Conservation (phyloP, 1,140 invertebrate species). For the Phthorimaea operculella region DNA sequence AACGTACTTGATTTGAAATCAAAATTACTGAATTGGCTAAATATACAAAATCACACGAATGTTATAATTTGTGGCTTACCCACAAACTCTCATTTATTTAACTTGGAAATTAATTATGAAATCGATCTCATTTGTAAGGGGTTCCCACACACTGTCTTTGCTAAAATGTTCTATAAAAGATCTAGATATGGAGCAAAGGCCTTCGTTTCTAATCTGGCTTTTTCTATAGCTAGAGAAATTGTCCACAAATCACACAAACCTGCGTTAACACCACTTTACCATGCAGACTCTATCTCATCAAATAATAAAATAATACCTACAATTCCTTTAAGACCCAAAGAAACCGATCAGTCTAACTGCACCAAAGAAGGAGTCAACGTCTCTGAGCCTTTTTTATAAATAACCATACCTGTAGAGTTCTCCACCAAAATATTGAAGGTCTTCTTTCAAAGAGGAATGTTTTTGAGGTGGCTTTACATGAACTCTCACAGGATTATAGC, state of each 20-base stretch:
- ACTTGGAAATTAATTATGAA: background rate
- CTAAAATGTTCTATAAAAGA: background rate
- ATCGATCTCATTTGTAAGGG: background rate
- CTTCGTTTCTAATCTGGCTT: background rate
- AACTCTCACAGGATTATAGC: background rate
- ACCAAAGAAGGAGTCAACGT: background rate
- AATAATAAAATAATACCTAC: too few relatives aligned
- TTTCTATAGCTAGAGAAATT: background rate
- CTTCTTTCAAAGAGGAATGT: background rate
- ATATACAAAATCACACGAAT: background rate
- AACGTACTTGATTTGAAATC: background rate
- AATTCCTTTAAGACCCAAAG: background rate
- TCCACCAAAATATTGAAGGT: slow-evolving; percentile 1
- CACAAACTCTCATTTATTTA: background rate
- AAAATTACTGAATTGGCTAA: background rate
- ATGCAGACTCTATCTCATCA: too few relatives aligned
- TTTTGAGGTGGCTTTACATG: background rate
- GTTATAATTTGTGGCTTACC: background rate
- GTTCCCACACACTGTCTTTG: background rate
- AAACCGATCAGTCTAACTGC: background rate
- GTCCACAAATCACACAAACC: background rate
- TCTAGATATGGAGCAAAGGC: background rate
- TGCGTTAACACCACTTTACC: background rate
- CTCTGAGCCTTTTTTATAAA: background rate
- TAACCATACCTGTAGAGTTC: background rate